Base-by-base conservation (phyloP, 2,113 vertebrate genomes). In the Anas platyrhynchos region DNA sequence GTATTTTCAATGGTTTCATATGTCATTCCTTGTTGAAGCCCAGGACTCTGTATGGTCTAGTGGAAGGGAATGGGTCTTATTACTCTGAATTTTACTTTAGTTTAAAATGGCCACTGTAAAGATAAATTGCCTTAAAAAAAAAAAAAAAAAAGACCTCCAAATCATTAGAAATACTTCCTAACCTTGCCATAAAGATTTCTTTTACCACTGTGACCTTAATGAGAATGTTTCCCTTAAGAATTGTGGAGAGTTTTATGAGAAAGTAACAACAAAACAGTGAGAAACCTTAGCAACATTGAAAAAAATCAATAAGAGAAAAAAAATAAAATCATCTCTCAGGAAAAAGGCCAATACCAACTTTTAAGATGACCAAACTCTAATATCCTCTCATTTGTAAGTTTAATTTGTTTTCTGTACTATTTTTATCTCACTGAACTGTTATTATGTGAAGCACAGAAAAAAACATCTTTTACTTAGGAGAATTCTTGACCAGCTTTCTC, bases 381-480 rank as follows among this genome's bases (percentile, higher is more conserved):
- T 92, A 94, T 92, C 88, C 86, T 92, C 86, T 91, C 88, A 97
- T 97, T 96, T 96, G 83, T 94, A 95, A 97, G 89, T 95, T 96
- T 86, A 94, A 94, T 94, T 96, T 96, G 93, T 91, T 96, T 96
- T 79, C 92, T 76, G 91, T 94, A 87, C 93, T 96, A 97, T 94
- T 95, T 96, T 97, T 97, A 85, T 84, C 88, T 46, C 62, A 85
- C 93, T 95, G 86, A 92, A 85, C 91, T 73, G 73, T 77, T 96
- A 87, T 86, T 94, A 94, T 85, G 69, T 88, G 86, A 96, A 87
- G 55, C 36, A 91, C 66, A 96, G 74, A 76, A 89, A 86, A 59
- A 88, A 91, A 78, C 26, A 21, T 69, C 84, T 94, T 93, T 92
- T 43, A 75, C 92, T 94, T 67, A 82, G 41, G 80, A 80, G 75